These are phyloP conservation scores for Phrynosoma blainvillii DNA, from an alignment of 2,113 vertebrate species.

Conservation along the genomic window DNA sequence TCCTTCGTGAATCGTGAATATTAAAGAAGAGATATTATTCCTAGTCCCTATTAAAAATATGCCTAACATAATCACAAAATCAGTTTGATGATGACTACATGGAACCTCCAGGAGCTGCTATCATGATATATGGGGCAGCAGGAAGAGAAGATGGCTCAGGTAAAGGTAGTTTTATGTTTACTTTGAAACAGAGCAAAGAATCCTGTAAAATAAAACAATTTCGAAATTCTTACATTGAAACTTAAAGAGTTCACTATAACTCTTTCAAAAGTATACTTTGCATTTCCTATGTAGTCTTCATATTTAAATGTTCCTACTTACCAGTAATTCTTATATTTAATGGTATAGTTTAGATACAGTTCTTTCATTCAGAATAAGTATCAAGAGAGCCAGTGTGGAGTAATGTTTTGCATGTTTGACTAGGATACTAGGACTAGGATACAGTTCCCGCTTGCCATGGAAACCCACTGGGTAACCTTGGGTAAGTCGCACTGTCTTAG, in stretches of 20 bases:
- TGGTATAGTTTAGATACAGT: neutral
- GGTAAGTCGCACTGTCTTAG: too few relatives aligned
- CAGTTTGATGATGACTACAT: neutral
- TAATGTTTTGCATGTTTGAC: too few relatives aligned
- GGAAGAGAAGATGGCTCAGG: too few relatives aligned
- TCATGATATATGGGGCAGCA: neutral
- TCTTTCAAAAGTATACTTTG: conserved; percentile 13
- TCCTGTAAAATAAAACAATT: too few relatives aligned
- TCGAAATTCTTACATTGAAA: neutral
- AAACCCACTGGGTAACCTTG: too few relatives aligned
- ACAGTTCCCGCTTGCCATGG: too few relatives aligned
- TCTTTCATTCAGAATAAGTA: conserved; percentile 13
- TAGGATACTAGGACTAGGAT: too few relatives aligned
- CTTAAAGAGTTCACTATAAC: neutral
- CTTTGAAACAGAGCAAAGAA: neutral
- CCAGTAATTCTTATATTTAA: conserved; percentile 25
- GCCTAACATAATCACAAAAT: neutral
- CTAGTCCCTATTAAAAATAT: neutral
- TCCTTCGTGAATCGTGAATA: neutral
- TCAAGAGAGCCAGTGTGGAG: neutral
- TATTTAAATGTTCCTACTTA: conserved; percentile 28
- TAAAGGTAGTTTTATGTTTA: neutral
- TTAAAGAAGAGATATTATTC: neutral
- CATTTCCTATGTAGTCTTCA: conserved; percentile 12
- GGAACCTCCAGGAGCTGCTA: neutral